These are phyloP conservation scores for Todiramphus chloris DNA, from an alignment of 2,113 vertebrate genomes.

Conservation along the genomic window DNA sequence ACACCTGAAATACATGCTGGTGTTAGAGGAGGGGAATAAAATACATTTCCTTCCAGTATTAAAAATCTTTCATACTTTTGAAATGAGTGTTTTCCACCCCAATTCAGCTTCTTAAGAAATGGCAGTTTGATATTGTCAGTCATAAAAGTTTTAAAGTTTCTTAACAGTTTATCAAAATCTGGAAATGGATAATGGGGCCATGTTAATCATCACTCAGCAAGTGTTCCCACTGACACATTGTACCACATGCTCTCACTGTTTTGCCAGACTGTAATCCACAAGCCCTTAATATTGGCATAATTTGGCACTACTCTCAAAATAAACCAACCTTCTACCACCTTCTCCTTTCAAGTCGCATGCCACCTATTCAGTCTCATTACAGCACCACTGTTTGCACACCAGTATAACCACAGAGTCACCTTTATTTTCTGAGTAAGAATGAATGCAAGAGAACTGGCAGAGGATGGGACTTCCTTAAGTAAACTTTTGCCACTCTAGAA, in stretches of 20 bases:
- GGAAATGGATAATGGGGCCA: background rate
- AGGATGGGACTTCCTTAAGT: background rate
- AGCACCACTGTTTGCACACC: background rate
- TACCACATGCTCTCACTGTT: background rate
- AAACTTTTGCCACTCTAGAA: background rate
- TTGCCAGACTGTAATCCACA: background rate
- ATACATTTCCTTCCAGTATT: background rate
- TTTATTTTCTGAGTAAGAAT: background rate
- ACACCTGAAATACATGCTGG: background rate
- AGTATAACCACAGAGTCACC: background rate
- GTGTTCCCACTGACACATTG: background rate
- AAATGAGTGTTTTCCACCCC: background rate
- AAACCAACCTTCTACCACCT: background rate
- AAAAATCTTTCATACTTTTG: background rate
- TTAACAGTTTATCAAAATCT: background rate
- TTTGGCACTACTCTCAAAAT: background rate
- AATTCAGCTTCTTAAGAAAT: background rate
- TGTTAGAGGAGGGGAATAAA: background rate
- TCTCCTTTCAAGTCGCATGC: background rate
- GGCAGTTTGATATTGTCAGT: background rate
- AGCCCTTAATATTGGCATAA: background rate
- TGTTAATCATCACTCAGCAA: background rate
- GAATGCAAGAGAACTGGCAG: background rate
- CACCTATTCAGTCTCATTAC: background rate
- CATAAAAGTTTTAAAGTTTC: background rate